A percentile compares a stretch with the other conserved stretches of the same genome.
Conservation (phyloP, 2,113 vertebrate genomes). For the Nerophis ophidion region DNA sequence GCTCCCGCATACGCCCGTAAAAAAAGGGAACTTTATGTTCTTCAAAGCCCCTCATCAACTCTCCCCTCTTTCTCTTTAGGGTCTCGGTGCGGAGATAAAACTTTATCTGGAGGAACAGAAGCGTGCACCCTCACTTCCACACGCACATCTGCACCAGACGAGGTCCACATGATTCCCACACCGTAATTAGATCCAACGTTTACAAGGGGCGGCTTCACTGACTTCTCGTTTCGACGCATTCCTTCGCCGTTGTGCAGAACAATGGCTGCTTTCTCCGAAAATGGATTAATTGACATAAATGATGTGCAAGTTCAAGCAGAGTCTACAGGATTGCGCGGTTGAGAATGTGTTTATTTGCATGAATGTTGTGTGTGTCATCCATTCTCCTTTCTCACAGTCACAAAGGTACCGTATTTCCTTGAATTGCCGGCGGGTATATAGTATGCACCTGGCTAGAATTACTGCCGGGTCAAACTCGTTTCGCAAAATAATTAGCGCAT, state of each 20-base stretch:
- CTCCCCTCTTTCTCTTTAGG: constrained; percentile 14
- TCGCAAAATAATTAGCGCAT: too few species aligned
- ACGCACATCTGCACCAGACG: constrained; percentile 23
- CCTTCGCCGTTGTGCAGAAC: constrained; percentile 13
- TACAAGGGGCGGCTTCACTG: constrained; percentile 12
- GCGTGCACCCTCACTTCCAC: constrained; percentile 8
- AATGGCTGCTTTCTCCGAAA: constrained; percentile 22
- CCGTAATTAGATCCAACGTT: constrained; percentile 51
- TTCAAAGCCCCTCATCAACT: constrained; percentile 6
- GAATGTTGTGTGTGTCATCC: not conserved
- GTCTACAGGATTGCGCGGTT: constrained; percentile 18
- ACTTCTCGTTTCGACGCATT: constrained; percentile 15
- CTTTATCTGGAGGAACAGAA: constrained; percentile 37
- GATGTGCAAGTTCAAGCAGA: constrained; percentile 34
- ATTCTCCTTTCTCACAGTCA: constrained; percentile 29
- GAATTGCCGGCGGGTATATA: too few species aligned
- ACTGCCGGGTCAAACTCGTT: too few species aligned
- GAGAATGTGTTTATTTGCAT: constrained; percentile 9
- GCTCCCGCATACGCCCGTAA: not conserved
- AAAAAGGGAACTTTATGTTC: constrained; percentile 10
- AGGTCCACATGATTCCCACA: constrained; percentile 39
- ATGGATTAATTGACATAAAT: constrained; percentile 46
- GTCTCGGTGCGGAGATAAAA: constrained; percentile 40
- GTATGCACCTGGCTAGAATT: too few species aligned
- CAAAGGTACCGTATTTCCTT: too few species aligned